These are phyloP conservation scores for Musca domestica DNA, from an alignment of 1,140 invertebrate species.

Conservation along the genomic window DNA sequence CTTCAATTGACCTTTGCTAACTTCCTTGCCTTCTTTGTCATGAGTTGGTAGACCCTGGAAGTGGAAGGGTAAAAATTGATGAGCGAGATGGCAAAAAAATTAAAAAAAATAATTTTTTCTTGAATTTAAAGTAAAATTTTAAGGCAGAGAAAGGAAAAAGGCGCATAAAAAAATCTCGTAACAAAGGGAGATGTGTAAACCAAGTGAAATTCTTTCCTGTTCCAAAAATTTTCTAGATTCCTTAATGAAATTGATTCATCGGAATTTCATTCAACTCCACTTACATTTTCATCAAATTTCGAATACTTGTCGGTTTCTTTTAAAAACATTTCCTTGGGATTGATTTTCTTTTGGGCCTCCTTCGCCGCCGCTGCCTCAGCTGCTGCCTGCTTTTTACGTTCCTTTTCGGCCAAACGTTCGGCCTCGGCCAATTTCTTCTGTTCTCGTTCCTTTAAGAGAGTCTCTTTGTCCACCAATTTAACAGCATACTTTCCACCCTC, in stretches of 20 bases:
- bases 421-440: slow-evolving; percentile 74
- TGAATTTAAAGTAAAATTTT: too few species aligned
- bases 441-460: slow-evolving; percentile 80
- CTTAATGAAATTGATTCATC: background rate
- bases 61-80: slow-evolving; percentile 23
- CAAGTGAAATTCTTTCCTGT: too few species aligned
- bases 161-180: too few species aligned
- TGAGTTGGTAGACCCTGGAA: slow-evolving; percentile 89
- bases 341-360: slow-evolving; percentile 76
- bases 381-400: slow-evolving; percentile 75
- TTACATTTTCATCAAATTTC: slow-evolving; percentile 87
- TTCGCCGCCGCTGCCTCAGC: slow-evolving; percentile 71
- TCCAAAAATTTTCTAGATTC: too few species aligned
- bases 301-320: slow-evolving; percentile 89
- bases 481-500: slow-evolving; percentile 59
- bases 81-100: too few species aligned
- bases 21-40: slow-evolving; percentile 84
- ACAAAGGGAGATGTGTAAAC: too few species aligned
- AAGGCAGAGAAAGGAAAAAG: too few species aligned
- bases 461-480: slow-evolving; percentile 74
- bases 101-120: too few species aligned
- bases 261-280: slow-evolving; percentile 7
- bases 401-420: slow-evolving; percentile 72
- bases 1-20: slow-evolving; percentile 88
- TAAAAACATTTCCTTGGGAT: slow-evolving; percentile 83